phyloP scores from a whole-genome alignment of 2,888 invertebrate genomes.

The Eristalis tenax region DNA sequence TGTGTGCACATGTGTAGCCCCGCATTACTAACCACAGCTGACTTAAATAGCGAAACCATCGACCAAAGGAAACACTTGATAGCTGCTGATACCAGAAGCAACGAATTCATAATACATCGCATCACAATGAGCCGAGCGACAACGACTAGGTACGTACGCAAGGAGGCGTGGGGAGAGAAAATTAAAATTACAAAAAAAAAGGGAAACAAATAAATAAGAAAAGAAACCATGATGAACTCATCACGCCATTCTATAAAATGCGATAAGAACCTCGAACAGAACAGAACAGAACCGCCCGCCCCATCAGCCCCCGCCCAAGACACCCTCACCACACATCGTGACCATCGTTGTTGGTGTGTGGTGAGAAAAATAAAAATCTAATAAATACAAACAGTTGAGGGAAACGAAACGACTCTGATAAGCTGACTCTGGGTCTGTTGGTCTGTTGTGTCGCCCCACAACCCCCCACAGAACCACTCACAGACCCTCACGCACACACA shows the following conservation, averaged over 20 bases:
- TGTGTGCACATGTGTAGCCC: background rate
- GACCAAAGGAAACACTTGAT: constrained; percentile 10
- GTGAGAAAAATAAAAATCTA: constrained; percentile 11
- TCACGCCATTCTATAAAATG: constrained; percentile 64
- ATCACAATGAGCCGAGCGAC: background rate
- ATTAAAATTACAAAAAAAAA: constrained; percentile 12
- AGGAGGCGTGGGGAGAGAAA: constrained; percentile 14
- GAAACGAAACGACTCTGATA: background rate
- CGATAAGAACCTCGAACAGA: constrained; percentile 55
- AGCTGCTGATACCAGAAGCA: constrained; percentile 10
- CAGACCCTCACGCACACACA: background rate
- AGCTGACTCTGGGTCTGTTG: background rate
- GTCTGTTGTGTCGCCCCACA: too few relatives aligned
- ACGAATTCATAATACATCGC: background rate
- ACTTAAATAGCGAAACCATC: constrained; percentile 26
- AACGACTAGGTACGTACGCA: background rate
- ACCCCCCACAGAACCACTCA: background rate
- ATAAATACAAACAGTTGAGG: constrained; percentile 4
- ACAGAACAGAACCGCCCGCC: background rate
- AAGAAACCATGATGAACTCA: constrained; percentile 63
- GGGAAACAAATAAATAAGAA: background rate
- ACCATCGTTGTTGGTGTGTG: background rate
- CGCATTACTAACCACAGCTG: constrained; percentile 39
- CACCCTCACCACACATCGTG: background rate
- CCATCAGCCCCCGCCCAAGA: background rate